Evolutionary conservation across 2,113 vertebrate genomes (phyloP).

Genomic region (Syrrhaptes paradoxus): DNA sequence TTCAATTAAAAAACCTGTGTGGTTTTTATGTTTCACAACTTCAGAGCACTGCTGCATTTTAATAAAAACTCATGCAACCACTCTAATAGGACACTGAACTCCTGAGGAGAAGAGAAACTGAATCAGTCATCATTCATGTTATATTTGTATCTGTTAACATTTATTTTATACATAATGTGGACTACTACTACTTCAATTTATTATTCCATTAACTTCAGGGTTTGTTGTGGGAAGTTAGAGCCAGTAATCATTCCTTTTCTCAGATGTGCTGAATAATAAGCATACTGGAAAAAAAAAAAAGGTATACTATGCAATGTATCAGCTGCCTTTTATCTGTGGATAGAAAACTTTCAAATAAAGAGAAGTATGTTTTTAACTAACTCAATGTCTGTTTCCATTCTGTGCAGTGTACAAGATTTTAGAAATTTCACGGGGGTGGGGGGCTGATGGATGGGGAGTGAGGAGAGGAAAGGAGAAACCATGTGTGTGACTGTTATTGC

Average conservation of each 20-base stretch:
- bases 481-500: not conserved
- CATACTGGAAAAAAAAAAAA: not conserved
- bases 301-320: constrained; percentile 7
- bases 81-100: not conserved
- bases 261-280: not conserved
- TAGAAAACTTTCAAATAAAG: constrained; percentile 39
- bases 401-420: not conserved
- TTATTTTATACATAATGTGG: not conserved
- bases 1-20: not conserved
- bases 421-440: not conserved
- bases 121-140: not conserved
- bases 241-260: constrained; percentile 21
- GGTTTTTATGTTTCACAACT: not conserved
- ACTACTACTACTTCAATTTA: constrained; percentile 56
- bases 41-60: not conserved
- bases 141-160: constrained; percentile 22
- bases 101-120: not conserved
- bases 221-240: constrained; percentile 40
- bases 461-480: not conserved
- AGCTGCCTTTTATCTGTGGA: constrained; percentile 7
- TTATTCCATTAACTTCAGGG: constrained; percentile 48
- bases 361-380: constrained; percentile 41
- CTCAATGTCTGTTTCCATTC: not conserved
- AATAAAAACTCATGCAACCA: not conserved
- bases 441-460: not conserved